Conservation (phyloP, 2,888 invertebrate species). For the Polia nebulosa region DNA sequence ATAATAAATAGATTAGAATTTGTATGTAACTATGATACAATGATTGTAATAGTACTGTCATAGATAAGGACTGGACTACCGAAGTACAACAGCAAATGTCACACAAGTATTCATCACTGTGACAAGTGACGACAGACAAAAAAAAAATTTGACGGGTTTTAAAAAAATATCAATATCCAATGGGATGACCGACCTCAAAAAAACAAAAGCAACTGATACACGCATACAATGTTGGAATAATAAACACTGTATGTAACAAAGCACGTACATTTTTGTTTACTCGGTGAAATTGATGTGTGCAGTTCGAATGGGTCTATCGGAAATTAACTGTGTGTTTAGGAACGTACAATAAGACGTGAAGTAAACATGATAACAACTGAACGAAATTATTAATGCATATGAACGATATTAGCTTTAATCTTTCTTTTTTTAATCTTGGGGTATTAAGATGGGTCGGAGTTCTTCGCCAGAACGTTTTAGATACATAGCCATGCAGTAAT, state of each 20-base stretch:
- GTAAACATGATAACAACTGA: slow-evolving; percentile 38
- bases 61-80: background rate
- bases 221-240: slow-evolving; percentile 62
- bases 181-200: slow-evolving; percentile 48
- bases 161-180: slow-evolving; percentile 48
- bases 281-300: slow-evolving; percentile 69
- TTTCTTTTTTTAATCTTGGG: background rate
- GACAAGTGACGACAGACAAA: slow-evolving; percentile 7
- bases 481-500: no score
- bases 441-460: background rate
- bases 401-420: slow-evolving; percentile 11
- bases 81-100: background rate
- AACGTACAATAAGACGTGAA: slow-evolving; percentile 47
- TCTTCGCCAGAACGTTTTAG: background rate
- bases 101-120: slow-evolving; percentile 20
- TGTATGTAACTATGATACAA: no score
- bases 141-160: slow-evolving; percentile 31
- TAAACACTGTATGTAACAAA: slow-evolving; percentile 67
- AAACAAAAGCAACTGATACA: slow-evolving; percentile 58
- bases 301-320: slow-evolving; percentile 64
- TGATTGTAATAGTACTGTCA: background rate
- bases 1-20: no score
- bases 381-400: slow-evolving; percentile 34
- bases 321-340: slow-evolving; percentile 69
- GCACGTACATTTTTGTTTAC: slow-evolving; percentile 70